Evolutionary conservation across 2,888 invertebrate genomes (phyloP).

Genomic region (Protonemura montana): DNA sequence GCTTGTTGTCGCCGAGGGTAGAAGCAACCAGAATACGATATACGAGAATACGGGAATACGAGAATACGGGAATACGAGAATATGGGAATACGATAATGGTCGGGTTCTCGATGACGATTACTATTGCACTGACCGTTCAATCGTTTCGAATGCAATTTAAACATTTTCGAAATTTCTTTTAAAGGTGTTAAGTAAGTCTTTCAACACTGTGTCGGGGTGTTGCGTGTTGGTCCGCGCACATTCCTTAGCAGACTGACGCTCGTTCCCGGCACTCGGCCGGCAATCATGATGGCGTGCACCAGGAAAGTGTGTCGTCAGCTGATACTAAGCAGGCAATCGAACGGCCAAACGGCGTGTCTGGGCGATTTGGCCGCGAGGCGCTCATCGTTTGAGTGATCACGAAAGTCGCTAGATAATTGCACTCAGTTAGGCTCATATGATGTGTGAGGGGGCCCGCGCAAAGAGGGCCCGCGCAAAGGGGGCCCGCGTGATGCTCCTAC

Average conservation of each 20-base stretch:
- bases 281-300: background rate
- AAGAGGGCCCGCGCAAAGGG: background rate
- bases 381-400: background rate
- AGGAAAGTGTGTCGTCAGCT: background rate
- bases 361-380: background rate
- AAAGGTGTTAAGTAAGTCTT: constrained; percentile 7
- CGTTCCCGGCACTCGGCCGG: background rate
- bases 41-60: too few relatives aligned
- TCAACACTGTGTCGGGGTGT: background rate
- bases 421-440: background rate
- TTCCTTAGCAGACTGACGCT: background rate
- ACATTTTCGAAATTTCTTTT: background rate
- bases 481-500: constrained; percentile 21
- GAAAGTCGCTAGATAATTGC: background rate
- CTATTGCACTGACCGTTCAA: background rate
- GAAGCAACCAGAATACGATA: too few relatives aligned
- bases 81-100: background rate
- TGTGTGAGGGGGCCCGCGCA: background rate
- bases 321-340: background rate
- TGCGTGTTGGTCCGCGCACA: background rate
- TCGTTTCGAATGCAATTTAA: background rate
- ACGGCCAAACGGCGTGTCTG: background rate
- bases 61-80: background rate
- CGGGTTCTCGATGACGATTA: background rate
- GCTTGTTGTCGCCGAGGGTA: too few relatives aligned